Evolutionary conservation across 2,888 invertebrate species (phyloP).

Genomic region (Dryobotodes eremita): DNA sequence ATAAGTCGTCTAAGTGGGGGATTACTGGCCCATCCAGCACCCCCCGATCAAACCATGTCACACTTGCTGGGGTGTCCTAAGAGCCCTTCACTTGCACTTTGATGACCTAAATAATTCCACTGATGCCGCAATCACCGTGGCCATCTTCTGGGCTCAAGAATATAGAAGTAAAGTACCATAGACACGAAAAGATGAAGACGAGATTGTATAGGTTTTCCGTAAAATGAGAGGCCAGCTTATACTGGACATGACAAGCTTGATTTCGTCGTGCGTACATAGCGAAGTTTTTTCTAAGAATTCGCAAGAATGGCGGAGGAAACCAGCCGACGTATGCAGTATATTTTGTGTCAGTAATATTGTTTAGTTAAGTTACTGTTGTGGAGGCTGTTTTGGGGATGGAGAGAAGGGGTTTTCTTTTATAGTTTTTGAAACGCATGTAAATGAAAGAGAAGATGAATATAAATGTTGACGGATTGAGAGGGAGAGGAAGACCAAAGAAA

Average conservation of each 20-base stretch:
- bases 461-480: background rate
- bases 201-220: no score
- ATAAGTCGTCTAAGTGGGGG: no score
- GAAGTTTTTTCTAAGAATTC: slow-evolving; percentile 32
- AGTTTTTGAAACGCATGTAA: background rate
- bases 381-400: background rate
- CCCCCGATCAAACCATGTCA: no score
- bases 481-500: background rate
- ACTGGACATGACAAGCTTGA: background rate
- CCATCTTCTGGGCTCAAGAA: no score
- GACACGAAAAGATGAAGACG: no score
- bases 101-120: no score
- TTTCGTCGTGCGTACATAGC: background rate
- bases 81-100: no score
- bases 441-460: background rate
- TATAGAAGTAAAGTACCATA: no score
- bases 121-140: no score
- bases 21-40: no score
- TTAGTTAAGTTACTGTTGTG: slow-evolving; percentile 8
- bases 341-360: slow-evolving; percentile 24
- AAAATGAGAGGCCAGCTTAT: background rate
- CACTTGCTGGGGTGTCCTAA: no score
- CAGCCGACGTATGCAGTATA: slow-evolving; percentile 42
- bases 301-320: slow-evolving; percentile 19
- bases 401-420: slow-evolving; percentile 1